phyloP scores from a whole-genome alignment of 2,888 invertebrate species.

The Metalampra italica region DNA sequence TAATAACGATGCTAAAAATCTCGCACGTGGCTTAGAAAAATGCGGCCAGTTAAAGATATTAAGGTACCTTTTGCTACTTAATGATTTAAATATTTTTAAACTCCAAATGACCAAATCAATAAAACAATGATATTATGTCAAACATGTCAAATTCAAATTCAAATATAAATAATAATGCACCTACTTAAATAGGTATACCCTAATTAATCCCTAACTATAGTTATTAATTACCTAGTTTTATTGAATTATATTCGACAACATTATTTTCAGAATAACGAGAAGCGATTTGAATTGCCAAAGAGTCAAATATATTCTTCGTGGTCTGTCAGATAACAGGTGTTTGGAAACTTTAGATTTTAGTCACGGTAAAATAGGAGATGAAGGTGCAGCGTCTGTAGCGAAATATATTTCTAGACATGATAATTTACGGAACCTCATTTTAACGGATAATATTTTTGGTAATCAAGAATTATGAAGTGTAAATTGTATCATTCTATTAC shows the following conservation, averaged over 20 bases:
- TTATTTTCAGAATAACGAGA: constrained; percentile 56
- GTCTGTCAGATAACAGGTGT: constrained; percentile 51
- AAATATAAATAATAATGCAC: too few relatives aligned
- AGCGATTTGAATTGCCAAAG: constrained; percentile 68
- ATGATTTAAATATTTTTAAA: background rate
- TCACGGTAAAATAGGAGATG: constrained; percentile 80
- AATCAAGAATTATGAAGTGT: constrained; percentile 11
- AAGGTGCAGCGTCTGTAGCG: constrained; percentile 79
- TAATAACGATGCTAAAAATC: constrained; percentile 65
- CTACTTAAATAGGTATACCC: too few relatives aligned
- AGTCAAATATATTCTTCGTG: constrained; percentile 64
- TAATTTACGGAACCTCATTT: constrained; percentile 60
- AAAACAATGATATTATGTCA: too few relatives aligned
- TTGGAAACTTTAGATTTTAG: constrained; percentile 80
- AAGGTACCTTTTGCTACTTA: constrained; percentile 32
- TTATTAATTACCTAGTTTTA: too few relatives aligned
- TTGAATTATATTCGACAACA: too few relatives aligned
- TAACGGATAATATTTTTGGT: constrained; percentile 78
- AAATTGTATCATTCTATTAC: background rate
- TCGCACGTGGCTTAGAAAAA: constrained; percentile 64
- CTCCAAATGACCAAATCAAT: too few relatives aligned
- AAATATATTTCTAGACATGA: constrained; percentile 73
- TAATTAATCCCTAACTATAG: too few relatives aligned
- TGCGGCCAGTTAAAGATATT: constrained; percentile 50
- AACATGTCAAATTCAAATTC: too few relatives aligned